These are phyloP conservation scores for Perca flavescens DNA, from an alignment of 2,113 vertebrate species.

Conservation along the genomic window DNA sequence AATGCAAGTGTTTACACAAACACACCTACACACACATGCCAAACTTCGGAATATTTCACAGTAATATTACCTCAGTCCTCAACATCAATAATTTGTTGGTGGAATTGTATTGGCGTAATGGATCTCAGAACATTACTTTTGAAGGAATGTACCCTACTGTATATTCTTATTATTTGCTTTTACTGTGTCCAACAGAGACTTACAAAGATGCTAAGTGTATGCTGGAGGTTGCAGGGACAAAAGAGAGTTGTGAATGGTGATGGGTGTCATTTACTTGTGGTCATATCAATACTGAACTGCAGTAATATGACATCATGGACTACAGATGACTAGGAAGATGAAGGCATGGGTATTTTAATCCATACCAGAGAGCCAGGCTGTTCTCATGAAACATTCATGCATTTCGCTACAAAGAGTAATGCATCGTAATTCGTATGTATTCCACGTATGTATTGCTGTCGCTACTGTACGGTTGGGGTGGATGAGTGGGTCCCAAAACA, in stretches of 20 bases:
- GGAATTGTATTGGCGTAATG: neutral
- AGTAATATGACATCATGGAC: too few species aligned
- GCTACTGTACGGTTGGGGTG: too few species aligned
- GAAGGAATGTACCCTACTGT: neutral
- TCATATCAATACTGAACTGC: too few species aligned
- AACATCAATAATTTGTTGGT: neutral
- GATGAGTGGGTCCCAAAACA: too few species aligned
- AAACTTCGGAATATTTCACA: constrained; percentile 26
- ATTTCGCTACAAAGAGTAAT: too few species aligned
- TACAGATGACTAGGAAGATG: too few species aligned
- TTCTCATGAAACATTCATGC: too few species aligned
- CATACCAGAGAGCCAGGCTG: too few species aligned
- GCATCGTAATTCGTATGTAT: too few species aligned
- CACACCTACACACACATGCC: constrained; percentile 6
- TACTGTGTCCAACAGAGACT: neutral
- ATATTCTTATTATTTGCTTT: neutral
- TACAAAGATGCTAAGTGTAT: neutral
- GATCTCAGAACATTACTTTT: neutral
- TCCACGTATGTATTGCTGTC: too few species aligned
- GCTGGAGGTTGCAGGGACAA: neutral
- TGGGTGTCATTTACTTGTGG: too few species aligned
- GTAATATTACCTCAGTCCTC: neutral
- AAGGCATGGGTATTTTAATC: too few species aligned
- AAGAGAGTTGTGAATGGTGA: neutral
- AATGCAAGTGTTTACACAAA: constrained; percentile 17